Evolutionary conservation across 2,797 vertebrate genomes (phyloP).

Genomic region (Oceanodroma leucorhoa): DNA sequence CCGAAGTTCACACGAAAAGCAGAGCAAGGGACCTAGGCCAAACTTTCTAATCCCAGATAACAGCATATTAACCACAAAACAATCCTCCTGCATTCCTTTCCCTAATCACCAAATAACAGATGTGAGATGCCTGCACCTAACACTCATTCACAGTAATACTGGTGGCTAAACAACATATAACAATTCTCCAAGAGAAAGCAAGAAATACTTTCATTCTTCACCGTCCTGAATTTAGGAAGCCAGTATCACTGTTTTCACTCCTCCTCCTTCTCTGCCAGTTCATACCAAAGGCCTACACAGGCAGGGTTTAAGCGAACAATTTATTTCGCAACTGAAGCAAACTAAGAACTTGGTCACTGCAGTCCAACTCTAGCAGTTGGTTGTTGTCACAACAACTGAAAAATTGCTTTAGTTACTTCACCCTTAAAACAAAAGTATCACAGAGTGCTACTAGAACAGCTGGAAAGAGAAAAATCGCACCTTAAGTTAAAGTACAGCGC

Average conservation of each 20-base stretch:
- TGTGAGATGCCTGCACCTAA: accelerated
- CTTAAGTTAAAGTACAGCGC: neutral
- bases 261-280: neutral
- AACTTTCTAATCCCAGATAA: neutral
- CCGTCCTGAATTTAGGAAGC: neutral
- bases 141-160: accelerated
- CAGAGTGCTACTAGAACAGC: neutral
- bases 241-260: neutral
- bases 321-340: neutral
- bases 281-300: neutral
- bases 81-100: neutral
- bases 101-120: neutral
- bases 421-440: neutral
- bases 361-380: neutral
- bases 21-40: neutral
- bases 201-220: neutral
- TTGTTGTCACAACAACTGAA: neutral
- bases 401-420: neutral
- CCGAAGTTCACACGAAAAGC: neutral
- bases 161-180: neutral
- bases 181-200: neutral
- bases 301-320: neutral
- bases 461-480: neutral
- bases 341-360: neutral
- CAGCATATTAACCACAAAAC: neutral